Evolutionary conservation across 2,797 vertebrate genomes (phyloP), one percentile per base, ranked within the genome.

Genomic region (Eospalax fontanierii): DNA sequence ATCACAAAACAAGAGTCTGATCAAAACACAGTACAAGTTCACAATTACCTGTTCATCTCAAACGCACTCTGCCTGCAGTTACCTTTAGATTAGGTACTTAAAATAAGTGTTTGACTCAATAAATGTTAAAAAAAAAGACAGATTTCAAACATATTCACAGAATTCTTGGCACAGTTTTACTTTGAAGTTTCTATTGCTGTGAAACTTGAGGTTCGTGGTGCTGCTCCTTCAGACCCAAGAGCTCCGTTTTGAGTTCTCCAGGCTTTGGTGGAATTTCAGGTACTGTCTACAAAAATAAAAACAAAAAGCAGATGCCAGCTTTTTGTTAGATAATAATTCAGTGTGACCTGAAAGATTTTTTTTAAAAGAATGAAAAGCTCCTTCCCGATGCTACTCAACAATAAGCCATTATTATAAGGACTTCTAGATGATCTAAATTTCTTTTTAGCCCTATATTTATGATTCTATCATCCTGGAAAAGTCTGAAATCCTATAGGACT

Each of bases 261-360:
- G 99, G 99, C 92, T 99, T 99, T 40, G 99, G 99, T 92, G 99
- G 99, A 85, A 99, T 87, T 81, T 99, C 99, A 97, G 99, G 99
- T 97, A 99, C 99, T 61, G 97, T 99, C 99, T 99, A 89, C 91
- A 97, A 95, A 80, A 83, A 68, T 61, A 22, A 83, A 70, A 85
- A 87, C 46, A 89, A 78, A 66, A 54, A 96, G 95, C 30, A 96
- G 40, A 40, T 0, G 0, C 91, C 81, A 96, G 9, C 28, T 33
- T 6, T 80, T 59, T 35, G 65, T 97, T 33, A 83, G 76, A 79
- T 24, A 50, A 6, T 65, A 81, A 89, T 61, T 79, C 54, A 84
- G 24, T 18, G 3, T 84, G 74, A 94, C 79, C 76, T 71, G 30
- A 76, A 66, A 87, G 38, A 54, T 35, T 65, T 82, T 46, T 79